Evolutionary conservation across 1,140 invertebrate genomes (phyloP).

Genomic region (Homarus americanus): DNA sequence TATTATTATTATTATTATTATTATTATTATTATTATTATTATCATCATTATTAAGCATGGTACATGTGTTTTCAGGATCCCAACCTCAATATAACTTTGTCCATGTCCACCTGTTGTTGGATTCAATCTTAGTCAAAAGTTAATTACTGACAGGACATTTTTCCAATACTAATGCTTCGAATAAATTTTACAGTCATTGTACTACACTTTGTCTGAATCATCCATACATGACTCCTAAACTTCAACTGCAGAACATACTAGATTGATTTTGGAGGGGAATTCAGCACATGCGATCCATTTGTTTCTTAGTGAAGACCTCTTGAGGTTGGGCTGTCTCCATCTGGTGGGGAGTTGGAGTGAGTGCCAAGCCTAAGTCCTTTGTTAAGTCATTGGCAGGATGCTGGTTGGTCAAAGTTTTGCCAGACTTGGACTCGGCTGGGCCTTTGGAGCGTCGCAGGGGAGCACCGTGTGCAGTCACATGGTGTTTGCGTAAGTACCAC

Average conservation of each 20-base stretch:
- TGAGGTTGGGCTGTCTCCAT: conserved; percentile 62
- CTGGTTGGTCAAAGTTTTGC: conserved; percentile 51
- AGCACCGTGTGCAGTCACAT: conserved; percentile 76
- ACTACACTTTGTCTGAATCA: conserved; percentile 32
- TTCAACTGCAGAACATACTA: conserved; percentile 67
- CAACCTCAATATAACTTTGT: conserved; percentile 17
- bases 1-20: no score
- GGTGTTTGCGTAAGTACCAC: conserved; percentile 76
- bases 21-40: no score
- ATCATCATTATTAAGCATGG: conserved; percentile 43
- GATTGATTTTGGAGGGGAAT: conserved; percentile 32
- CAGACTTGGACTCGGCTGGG: conserved; percentile 54
- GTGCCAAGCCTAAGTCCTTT: conserved; percentile 58
- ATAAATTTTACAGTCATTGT: background rate
- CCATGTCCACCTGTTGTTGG: conserved; percentile 67
- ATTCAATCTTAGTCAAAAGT: conserved; percentile 30
- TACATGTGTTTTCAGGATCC: conserved; percentile 28
- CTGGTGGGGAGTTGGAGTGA: conserved; percentile 61
- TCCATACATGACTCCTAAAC: conserved; percentile 51
- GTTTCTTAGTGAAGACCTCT: conserved; percentile 72
- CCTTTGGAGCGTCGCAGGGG: conserved; percentile 75
- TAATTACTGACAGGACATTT: conserved; percentile 69
- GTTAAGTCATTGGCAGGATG: conserved; percentile 42
- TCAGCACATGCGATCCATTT: conserved; percentile 72
- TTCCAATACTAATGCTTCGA: conserved; percentile 39